Evolutionary conservation across 2,113 vertebrate species (phyloP).

Genomic region (Mus musculus): GRCm39 chr11:89746001-89746500

Average conservation of each 20-base stretch:
- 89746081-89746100: slow-evolving; percentile 62
- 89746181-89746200: slow-evolving; percentile 13
- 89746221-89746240: not conserved
- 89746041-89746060: slow-evolving; percentile 64
- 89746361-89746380: not conserved
- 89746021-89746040: slow-evolving; percentile 74
- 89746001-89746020: slow-evolving; percentile 67
- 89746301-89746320: not conserved
- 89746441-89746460: slow-evolving; percentile 19
- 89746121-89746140: slow-evolving; percentile 52
- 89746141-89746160: slow-evolving; percentile 29
- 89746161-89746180: slow-evolving; percentile 25
- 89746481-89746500: not conserved
- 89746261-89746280: slow-evolving; percentile 26
- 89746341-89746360: not conserved
- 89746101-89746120: slow-evolving; percentile 65
- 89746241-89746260: not conserved
- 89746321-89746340: not conserved
- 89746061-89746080: slow-evolving; percentile 61
- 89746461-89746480: not conserved
- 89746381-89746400: not conserved
- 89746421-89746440: not conserved
- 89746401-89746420: not conserved
- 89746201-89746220: slow-evolving; percentile 7
- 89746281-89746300: not conserved